Evolutionary conservation across 2,888 invertebrate genomes (phyloP).

Genomic region (Alentia gelatinosa): DNA sequence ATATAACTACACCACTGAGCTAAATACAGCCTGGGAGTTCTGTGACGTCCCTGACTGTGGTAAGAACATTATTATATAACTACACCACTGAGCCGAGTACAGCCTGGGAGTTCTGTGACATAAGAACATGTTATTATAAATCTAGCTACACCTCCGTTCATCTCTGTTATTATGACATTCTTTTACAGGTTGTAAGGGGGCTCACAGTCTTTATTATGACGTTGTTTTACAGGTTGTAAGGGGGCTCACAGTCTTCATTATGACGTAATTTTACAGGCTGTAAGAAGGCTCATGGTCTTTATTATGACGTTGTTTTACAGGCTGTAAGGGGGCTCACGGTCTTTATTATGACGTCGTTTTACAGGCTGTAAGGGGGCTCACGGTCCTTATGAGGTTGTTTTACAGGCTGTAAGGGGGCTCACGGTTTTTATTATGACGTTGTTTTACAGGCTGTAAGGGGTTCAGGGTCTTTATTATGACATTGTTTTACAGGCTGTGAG

Average conservation of each 20-base stretch:
- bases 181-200: too few species aligned
- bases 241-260: background rate
- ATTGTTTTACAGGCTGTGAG: background rate
- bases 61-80: too few species aligned
- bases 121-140: too few species aligned
- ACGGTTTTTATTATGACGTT: background rate
- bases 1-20: too few species aligned
- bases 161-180: too few species aligned
- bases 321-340: background rate
- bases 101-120: too few species aligned
- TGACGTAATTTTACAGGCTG: background rate
- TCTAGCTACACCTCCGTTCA: too few species aligned
- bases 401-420: background rate
- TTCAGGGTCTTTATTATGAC: background rate
- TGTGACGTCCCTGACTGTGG: too few species aligned
- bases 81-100: too few species aligned
- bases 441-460: too few species aligned
- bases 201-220: background rate
- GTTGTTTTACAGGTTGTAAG: conserved; percentile 24
- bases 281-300: background rate
- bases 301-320: conserved; percentile 5
- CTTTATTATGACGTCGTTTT: background rate
- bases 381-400: background rate
- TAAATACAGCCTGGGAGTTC: too few species aligned
- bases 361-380: background rate